Percentiles rank a stretch among this genome's conserved stretches.
phyloP scores from a whole-genome alignment of 23 tunicate species.

The Ciona savignyi region DNA sequence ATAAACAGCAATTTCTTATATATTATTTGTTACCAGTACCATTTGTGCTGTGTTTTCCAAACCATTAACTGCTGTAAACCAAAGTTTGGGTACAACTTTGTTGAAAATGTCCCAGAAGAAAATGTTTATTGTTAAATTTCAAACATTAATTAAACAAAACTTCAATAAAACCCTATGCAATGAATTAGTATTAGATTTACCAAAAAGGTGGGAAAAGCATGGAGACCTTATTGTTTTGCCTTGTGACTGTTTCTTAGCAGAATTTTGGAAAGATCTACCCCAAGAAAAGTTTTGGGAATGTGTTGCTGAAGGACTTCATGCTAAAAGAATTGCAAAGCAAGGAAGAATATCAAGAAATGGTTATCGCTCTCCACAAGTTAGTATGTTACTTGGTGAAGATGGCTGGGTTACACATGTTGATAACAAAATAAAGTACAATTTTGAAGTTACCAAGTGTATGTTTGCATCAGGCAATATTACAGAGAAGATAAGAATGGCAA shows the following conservation, averaged over 20 bases:
- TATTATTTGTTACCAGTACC: too few species aligned
- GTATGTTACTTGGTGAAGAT: conserved; percentile 41
- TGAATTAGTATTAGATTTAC: background rate
- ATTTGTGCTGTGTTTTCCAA: too few species aligned
- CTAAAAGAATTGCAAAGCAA: conserved; percentile 64
- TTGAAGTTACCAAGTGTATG: conserved; percentile 88
- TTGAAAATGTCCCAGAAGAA: background rate
- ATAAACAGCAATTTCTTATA: too few species aligned
- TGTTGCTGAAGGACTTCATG: conserved; percentile 48
- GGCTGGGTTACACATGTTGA: conserved; percentile 66
- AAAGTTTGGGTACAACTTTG: too few species aligned
- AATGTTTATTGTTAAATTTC: background rate
- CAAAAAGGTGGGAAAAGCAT: background rate
- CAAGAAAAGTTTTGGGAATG: conserved; percentile 32
- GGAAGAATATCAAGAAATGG: conserved; percentile 36
- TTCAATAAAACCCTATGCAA: too few species aligned
- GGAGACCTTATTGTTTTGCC: background rate
- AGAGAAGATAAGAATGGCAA: conserved; percentile 87
- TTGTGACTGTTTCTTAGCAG: background rate
- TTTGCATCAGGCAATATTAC: conserved; percentile 92
- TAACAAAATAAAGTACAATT: conserved; percentile 74
- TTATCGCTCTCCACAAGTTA: conserved; percentile 57
- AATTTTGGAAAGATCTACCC: background rate
- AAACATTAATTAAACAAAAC: too few species aligned
- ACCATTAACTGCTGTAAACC: too few species aligned